Evolutionary conservation across 2,888 invertebrate genomes (phyloP).

Genomic region (Poecilus cupreus): DNA sequence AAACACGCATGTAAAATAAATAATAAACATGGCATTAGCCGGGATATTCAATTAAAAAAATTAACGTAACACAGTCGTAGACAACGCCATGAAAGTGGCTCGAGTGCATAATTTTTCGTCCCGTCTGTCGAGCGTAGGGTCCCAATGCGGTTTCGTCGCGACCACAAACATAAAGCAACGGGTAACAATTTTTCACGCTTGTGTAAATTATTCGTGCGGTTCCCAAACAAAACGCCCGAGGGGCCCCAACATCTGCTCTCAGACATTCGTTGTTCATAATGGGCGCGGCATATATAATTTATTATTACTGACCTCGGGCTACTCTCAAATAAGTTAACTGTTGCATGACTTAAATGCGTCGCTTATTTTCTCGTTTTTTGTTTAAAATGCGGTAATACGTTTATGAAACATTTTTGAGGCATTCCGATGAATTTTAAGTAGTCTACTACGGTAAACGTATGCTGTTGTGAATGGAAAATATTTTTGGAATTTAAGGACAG

Average conservation of each 20-base stretch:
- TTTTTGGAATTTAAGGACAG: not conserved
- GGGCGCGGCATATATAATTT: slow-evolving; percentile 42
- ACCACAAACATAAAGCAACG: slow-evolving; percentile 8
- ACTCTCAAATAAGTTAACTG: slow-evolving; percentile 14
- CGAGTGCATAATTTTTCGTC: not conserved
- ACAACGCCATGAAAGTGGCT: too few species aligned
- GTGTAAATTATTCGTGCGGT: slow-evolving; percentile 39
- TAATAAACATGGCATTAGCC: not conserved
- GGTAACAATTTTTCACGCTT: slow-evolving; percentile 28
- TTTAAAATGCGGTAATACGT: slow-evolving; percentile 4
- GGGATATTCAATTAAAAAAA: not conserved
- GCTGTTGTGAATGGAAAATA: not conserved
- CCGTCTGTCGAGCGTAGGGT: not conserved
- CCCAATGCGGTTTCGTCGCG: not conserved
- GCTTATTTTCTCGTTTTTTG: not conserved
- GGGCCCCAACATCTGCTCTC: slow-evolving; percentile 14
- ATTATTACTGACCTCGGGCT: slow-evolving; percentile 39
- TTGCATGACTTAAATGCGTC: slow-evolving; percentile 33
- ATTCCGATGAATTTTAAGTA: slow-evolving; percentile 12
- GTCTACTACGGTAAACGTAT: not conserved
- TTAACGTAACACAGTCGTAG: not conserved
- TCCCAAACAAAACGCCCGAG: slow-evolving; percentile 24
- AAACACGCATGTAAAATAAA: not conserved
- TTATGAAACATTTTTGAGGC: slow-evolving; percentile 1
- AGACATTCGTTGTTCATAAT: slow-evolving; percentile 8